Conservation (phyloP, 1,140 invertebrate genomes). For the Trissolcus basalis region DNA sequence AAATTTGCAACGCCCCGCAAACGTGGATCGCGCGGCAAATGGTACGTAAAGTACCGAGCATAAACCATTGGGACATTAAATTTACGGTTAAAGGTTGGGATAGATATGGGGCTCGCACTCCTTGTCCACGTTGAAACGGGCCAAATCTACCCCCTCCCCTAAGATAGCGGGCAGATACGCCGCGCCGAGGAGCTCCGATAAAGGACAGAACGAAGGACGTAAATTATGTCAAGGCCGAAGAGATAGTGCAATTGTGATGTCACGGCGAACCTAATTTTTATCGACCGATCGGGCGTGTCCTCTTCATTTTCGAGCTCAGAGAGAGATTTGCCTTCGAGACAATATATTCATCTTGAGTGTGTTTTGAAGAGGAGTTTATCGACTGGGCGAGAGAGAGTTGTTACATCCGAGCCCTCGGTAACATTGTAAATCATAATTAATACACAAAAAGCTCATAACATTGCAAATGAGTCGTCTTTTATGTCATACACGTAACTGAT, state of each 20-base stretch:
- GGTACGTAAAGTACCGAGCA: conserved; percentile 47
- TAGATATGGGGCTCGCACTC: conserved; percentile 39
- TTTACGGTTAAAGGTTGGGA: conserved; percentile 49
- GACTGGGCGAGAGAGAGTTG: background rate
- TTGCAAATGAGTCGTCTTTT: conserved; percentile 7
- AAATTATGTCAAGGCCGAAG: conserved; percentile 26
- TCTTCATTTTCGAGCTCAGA: background rate
- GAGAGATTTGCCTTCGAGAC: background rate
- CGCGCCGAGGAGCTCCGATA: conserved; percentile 12
- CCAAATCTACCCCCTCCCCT: conserved; percentile 25
- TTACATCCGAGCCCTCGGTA: background rate
- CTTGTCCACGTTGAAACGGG: conserved; percentile 25
- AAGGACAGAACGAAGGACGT: conserved; percentile 13
- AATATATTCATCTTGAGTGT: conserved; percentile 2
- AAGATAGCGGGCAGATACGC: conserved; percentile 13
- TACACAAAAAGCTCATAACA: conserved; percentile 23
- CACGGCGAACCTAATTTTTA: conserved; percentile 32
- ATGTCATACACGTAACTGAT: conserved; percentile 49
- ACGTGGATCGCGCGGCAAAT: conserved; percentile 41
- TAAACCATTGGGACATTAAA: conserved; percentile 53
- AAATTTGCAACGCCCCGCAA: conserved; percentile 45
- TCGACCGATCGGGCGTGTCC: background rate
- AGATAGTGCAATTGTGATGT: conserved; percentile 32
- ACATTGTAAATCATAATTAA: conserved; percentile 27
- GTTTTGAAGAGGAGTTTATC: conserved; percentile 7